These are phyloP conservation scores for Nothobranchius kuhntae DNA, from an alignment of 2,113 vertebrate genomes.

Conservation along the genomic window DNA sequence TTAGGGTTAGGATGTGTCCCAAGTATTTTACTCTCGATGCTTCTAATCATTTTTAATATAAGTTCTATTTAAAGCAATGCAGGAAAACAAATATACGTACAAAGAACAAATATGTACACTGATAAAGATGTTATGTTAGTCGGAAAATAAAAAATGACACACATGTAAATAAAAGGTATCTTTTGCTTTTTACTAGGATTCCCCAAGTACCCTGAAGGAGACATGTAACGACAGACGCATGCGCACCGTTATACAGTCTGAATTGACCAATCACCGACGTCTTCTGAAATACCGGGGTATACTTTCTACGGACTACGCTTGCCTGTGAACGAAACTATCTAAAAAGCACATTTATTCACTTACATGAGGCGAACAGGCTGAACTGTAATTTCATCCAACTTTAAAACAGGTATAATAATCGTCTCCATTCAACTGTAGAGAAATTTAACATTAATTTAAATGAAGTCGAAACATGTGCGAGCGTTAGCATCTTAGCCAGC, in stretches of 20 bases:
- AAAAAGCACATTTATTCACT: neutral
- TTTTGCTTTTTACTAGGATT: too few relatives aligned
- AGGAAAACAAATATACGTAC: too few relatives aligned
- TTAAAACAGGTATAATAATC: conserved; percentile 39
- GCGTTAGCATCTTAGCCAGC: conserved; percentile 33
- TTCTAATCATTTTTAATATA: too few relatives aligned
- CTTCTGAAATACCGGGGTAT: conserved; percentile 40
- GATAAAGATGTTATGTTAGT: neutral
- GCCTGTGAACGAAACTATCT: conserved; percentile 9
- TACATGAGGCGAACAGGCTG: neutral
- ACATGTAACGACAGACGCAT: too few relatives aligned
- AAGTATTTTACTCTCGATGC: too few relatives aligned
- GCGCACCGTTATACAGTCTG: too few relatives aligned
- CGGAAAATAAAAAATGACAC: neutral
- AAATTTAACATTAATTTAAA: neutral
- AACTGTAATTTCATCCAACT: neutral
- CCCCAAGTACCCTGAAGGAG: too few relatives aligned
- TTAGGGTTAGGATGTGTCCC: too few relatives aligned
- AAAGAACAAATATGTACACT: too few relatives aligned
- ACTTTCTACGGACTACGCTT: neutral
- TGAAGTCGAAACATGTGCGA: conserved; percentile 1
- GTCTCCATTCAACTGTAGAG: neutral
- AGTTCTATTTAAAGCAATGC: too few relatives aligned
- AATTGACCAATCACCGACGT: conserved; percentile 43
- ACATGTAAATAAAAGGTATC: neutral